Conservation (phyloP, 2,797 vertebrate species). For the Eupleurogrammus muticus region DNA sequence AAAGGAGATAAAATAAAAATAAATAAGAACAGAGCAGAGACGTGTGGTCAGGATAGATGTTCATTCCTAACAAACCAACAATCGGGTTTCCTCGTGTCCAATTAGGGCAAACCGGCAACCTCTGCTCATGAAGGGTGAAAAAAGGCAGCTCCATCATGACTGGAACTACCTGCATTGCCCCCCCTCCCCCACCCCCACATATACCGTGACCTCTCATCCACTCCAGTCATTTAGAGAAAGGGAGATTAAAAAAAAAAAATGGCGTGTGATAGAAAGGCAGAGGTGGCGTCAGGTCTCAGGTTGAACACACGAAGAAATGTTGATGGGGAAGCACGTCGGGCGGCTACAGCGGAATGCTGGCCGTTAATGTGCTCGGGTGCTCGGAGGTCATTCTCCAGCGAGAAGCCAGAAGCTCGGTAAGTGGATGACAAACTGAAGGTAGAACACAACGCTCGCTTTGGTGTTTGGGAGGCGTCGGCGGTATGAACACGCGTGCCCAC, state of each 20-base stretch:
- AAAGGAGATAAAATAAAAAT: not conserved
- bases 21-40: too few relatives aligned
- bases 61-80: slow-evolving; percentile 23
- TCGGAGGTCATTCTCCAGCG: slow-evolving; percentile 60
- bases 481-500: slow-evolving; percentile 50
- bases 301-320: slow-evolving; percentile 67
- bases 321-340: slow-evolving; percentile 63
- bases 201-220: slow-evolving; percentile 77
- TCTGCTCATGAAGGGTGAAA: slow-evolving; percentile 58
- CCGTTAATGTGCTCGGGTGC: slow-evolving; percentile 63
- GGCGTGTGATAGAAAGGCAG: slow-evolving; percentile 45
- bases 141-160: slow-evolving; percentile 60
- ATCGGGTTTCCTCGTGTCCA: slow-evolving; percentile 49
- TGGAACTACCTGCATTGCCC: slow-evolving; percentile 62
- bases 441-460: slow-evolving; percentile 53
- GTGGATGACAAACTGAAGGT: slow-evolving; percentile 62
- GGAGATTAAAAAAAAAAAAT: slow-evolving; percentile 68
- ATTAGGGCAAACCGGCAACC: slow-evolving; percentile 56
- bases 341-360: slow-evolving; percentile 49
- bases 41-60: slow-evolving; percentile 25
- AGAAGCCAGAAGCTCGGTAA: slow-evolving; percentile 52
- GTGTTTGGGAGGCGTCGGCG: slow-evolving; percentile 55
- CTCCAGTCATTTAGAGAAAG: slow-evolving; percentile 74
- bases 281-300: slow-evolving; percentile 57
- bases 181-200: slow-evolving; percentile 76